phyloP scores from a whole-genome alignment of 2,888 invertebrate species.

The Andrena chrysosceles region DNA sequence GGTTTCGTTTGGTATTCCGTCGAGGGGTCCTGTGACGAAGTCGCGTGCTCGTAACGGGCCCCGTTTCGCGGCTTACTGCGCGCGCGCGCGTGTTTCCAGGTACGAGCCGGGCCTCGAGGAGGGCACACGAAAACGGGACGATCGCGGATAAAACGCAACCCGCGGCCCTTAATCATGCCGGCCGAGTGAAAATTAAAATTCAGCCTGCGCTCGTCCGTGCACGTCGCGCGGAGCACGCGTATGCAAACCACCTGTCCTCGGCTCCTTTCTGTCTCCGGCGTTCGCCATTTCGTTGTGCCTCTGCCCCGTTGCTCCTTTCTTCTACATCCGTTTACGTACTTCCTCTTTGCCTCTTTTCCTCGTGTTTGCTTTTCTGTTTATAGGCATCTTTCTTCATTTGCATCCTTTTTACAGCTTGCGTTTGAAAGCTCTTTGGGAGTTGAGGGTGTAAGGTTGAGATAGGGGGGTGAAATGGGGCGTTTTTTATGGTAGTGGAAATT shows the following conservation, averaged over 20 bases:
- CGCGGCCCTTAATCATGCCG: conserved; percentile 69
- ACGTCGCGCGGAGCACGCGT: conserved; percentile 72
- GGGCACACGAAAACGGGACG: conserved; percentile 37
- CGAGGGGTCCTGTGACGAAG: conserved; percentile 23
- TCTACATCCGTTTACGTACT: background rate
- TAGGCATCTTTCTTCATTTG: background rate
- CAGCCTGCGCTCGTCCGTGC: conserved; percentile 74
- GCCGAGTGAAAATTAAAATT: conserved; percentile 80
- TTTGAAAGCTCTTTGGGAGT: no score
- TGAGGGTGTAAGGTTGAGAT: no score
- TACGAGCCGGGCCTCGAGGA: conserved; percentile 9
- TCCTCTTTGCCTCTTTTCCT: background rate
- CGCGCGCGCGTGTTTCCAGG: conserved; percentile 37
- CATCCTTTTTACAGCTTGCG: no score
- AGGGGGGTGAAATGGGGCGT: no score
- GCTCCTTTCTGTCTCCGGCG: conserved; percentile 66
- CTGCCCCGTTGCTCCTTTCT: background rate
- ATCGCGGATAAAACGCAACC: conserved; percentile 42
- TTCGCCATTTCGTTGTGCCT: conserved; percentile 17
- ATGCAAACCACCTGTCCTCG: conserved; percentile 80
- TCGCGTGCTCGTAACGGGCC: conserved; percentile 59
- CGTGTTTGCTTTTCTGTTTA: no score
- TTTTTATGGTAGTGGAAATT: no score
- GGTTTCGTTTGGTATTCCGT: conserved; percentile 55
- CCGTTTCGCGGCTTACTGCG: conserved; percentile 43